Percentiles rank a stretch among this genome's conserved stretches.
These are phyloP conservation scores for Brachionichthys hirsutus DNA, from an alignment of 2,113 vertebrate species.

Conservation along the genomic window DNA sequence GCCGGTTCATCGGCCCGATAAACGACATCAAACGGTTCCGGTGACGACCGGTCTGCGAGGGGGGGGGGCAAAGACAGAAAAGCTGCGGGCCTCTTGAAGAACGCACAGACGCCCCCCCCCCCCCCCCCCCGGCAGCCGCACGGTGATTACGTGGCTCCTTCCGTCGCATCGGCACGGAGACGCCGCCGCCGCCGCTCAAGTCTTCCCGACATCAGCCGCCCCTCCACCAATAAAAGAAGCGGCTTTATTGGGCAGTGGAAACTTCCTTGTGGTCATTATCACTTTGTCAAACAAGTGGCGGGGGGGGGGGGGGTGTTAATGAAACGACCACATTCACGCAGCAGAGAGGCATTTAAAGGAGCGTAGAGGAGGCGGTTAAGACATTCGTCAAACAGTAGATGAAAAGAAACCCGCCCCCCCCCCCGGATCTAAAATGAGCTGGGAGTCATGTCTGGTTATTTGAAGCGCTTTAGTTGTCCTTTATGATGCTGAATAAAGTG, in stretches of 20 bases:
- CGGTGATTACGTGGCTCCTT: constrained; percentile 63
- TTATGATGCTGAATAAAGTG: background rate
- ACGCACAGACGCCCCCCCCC: constrained; percentile 25
- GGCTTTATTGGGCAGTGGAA: constrained; percentile 71
- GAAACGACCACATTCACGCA: no score
- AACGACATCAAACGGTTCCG: constrained; percentile 44
- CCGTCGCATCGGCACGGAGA: constrained; percentile 55
- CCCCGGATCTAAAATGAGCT: constrained; percentile 40
- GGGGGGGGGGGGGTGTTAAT: no score
- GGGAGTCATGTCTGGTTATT: constrained; percentile 17
- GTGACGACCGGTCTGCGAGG: constrained; percentile 5
- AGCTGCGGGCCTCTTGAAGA: constrained; percentile 51
- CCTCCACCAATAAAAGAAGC: constrained; percentile 57
- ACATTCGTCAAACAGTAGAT: constrained; percentile 59
- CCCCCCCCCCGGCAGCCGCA: constrained; percentile 54
- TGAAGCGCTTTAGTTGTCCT: constrained; percentile 16
- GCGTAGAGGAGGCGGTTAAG: constrained; percentile 51
- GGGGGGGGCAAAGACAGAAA: constrained; percentile 17
- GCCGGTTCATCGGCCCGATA: constrained; percentile 3
- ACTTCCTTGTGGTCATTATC: constrained; percentile 71
- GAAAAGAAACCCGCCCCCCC: constrained; percentile 57
- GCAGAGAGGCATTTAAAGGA: constrained; percentile 47
- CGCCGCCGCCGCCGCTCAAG: constrained; percentile 20
- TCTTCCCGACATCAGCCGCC: constrained; percentile 68
- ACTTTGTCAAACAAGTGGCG: constrained; percentile 64